phyloP scores from a whole-genome alignment of 2,888 invertebrate genomes.

The Neuroscelio doddi region DNA sequence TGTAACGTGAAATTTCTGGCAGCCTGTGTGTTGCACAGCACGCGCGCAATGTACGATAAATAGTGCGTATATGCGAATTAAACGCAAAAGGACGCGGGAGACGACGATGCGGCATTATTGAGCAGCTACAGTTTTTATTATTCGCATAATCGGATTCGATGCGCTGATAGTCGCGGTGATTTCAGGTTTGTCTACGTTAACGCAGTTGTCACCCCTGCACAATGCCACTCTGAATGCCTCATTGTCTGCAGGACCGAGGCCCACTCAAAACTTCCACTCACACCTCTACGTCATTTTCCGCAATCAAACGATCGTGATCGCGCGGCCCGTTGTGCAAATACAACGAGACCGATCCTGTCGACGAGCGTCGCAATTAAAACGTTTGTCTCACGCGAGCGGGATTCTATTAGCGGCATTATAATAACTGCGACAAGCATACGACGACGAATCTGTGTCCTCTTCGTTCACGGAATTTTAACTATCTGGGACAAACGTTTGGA shows the following conservation, averaged over 20 bases:
- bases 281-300: conserved; percentile 60
- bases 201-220: conserved; percentile 63
- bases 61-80: conserved; percentile 1
- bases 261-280: conserved; percentile 66
- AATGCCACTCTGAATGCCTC: conserved; percentile 65
- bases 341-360: conserved; percentile 40
- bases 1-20: too few species aligned
- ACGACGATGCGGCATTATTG: conserved; percentile 39
- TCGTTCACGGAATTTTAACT: too few species aligned
- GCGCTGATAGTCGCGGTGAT: conserved; percentile 66
- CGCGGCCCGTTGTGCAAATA: conserved; percentile 30
- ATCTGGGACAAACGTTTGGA: too few species aligned
- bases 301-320: conserved; percentile 64
- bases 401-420: conserved; percentile 22
- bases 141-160: conserved; percentile 67
- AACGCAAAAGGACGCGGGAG: conserved; percentile 11
- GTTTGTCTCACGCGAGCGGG: conserved; percentile 32
- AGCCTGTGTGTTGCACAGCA: too few species aligned
- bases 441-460: too few species aligned
- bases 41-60: not conserved
- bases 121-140: conserved; percentile 58
- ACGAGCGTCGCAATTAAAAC: conserved; percentile 53
- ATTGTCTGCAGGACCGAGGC: conserved; percentile 65
- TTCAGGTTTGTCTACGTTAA: conserved; percentile 70
- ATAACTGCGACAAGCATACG: conserved; percentile 5